Conservation (phyloP, 2,888 invertebrate species). For the Epirrhoe tristata region DNA sequence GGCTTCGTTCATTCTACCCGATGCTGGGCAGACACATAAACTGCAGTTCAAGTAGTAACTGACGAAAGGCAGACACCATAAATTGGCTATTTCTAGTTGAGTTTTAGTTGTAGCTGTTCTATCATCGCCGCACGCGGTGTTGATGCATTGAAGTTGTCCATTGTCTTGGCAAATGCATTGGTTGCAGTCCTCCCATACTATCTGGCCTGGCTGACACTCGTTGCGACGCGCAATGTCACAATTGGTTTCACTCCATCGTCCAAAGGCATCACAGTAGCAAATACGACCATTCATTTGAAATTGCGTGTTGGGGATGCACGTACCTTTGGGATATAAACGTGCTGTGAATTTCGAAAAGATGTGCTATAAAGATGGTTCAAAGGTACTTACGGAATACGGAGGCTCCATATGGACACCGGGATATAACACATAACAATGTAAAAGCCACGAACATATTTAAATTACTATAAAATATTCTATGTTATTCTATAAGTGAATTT, state of each 20-base stretch:
- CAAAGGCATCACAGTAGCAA: slow-evolving; percentile 66
- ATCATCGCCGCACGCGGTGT: slow-evolving; percentile 54
- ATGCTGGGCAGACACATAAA: slow-evolving; percentile 71
- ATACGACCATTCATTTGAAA: slow-evolving; percentile 63
- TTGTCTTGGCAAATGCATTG: slow-evolving; percentile 72
- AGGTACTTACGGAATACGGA: slow-evolving; percentile 60
- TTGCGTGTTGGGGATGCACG: slow-evolving; percentile 71
- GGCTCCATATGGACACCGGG: slow-evolving; percentile 50
- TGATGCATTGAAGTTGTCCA: slow-evolving; percentile 63
- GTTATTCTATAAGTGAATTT: slow-evolving; percentile 52
- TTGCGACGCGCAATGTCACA: slow-evolving; percentile 60
- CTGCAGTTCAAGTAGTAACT: slow-evolving; percentile 73
- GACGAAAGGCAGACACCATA: slow-evolving; percentile 67
- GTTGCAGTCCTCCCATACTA: slow-evolving; percentile 69
- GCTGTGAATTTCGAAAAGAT: slow-evolving; percentile 12
- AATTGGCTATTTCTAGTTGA: slow-evolving; percentile 28
- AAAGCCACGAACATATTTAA: slow-evolving; percentile 62
- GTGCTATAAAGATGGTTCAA: background rate
- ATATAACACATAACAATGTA: slow-evolving; percentile 60
- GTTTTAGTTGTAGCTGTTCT: slow-evolving; percentile 32
- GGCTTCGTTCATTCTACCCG: slow-evolving; percentile 65
- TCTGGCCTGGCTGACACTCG: slow-evolving; percentile 64
- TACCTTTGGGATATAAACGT: slow-evolving; percentile 50
- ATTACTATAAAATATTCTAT: slow-evolving; percentile 46
- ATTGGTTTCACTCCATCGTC: slow-evolving; percentile 62